A percentile compares a stretch with the other conserved stretches of the same genome.
Conservation (phyloP, 2,113 vertebrate genomes). For the Anseranas semipalmata region DNA sequence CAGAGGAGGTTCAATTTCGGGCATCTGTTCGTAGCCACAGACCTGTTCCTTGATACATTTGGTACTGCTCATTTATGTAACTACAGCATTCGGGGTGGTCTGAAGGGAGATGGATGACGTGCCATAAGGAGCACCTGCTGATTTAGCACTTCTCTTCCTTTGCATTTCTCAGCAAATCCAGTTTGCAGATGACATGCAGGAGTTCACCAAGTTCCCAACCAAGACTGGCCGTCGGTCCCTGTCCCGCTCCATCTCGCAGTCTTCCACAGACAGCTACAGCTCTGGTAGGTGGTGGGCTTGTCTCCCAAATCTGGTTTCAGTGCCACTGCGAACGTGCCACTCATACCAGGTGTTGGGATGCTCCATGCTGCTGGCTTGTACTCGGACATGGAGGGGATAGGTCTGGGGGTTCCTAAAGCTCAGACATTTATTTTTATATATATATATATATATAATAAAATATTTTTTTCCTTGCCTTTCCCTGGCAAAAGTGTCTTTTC, state of each 20-base stretch:
- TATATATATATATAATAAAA: too few relatives aligned
- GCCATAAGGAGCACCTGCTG: neutral
- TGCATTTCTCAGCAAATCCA: constrained; percentile 86
- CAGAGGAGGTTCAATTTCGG: neutral
- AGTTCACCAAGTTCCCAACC: constrained; percentile 95
- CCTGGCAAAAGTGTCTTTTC: neutral
- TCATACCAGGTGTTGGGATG: fast-evolving
- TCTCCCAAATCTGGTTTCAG: fast-evolving
- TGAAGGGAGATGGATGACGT: neutral
- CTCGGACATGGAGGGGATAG: neutral
- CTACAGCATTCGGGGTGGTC: neutral
- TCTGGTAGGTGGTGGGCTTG: constrained; percentile 83
- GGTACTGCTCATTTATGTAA: fast-evolving
- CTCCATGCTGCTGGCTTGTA: neutral
- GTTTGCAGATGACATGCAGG: constrained; percentile 98
- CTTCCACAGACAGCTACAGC: constrained; percentile 99
- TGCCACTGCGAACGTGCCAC: fast-evolving
- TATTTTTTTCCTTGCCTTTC: too few relatives aligned
- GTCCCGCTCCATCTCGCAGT: constrained; percentile 97
- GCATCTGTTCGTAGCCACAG: neutral
- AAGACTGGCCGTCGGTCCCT: constrained; percentile 94
- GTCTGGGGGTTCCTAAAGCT: neutral
- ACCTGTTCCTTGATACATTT: neutral
- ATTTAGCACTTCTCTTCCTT: neutral
- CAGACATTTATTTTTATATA: neutral